Conservation (phyloP, 2,797 vertebrate genomes). For the Notoglanidium macrostoma region DNA sequence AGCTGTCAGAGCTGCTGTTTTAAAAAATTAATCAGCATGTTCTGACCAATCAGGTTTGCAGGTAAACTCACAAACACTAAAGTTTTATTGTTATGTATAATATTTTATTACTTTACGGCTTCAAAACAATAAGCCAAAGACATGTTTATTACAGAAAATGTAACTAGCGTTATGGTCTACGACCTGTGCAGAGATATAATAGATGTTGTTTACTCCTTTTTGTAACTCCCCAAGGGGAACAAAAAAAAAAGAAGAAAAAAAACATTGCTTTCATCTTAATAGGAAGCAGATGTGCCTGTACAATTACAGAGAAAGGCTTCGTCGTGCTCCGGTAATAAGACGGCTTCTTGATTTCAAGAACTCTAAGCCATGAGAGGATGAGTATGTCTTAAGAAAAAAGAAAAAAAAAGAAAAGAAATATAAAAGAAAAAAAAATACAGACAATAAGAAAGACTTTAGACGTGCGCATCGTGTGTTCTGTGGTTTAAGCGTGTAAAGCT, state of each 20-base stretch:
- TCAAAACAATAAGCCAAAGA: constrained; percentile 22
- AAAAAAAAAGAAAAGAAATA: not conserved
- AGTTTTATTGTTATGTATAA: not conserved
- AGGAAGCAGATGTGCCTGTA: constrained; percentile 44
- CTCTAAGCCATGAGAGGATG: not conserved
- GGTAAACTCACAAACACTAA: not conserved
- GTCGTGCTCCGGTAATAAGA: not conserved
- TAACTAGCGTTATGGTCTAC: constrained; percentile 36
- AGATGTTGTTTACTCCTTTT: constrained; percentile 57
- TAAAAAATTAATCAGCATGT: not conserved
- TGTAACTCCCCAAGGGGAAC: not conserved
- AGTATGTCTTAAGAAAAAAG: not conserved
- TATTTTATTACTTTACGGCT: not conserved
- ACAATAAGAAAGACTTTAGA: not conserved
- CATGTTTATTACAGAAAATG: constrained; percentile 39
- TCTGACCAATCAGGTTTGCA: not conserved
- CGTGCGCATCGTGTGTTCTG: not conserved
- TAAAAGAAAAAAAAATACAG: not conserved
- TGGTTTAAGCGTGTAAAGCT: too few species aligned
- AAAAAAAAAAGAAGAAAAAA: constrained; percentile 9
- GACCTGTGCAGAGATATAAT: constrained; percentile 16
- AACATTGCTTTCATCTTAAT: constrained; percentile 50
- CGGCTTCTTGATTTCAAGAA: not conserved
- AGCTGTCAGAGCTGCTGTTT: not conserved
- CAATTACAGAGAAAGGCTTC: constrained; percentile 39